Percentiles rank a stretch among this genome's conserved stretches.
phyloP scores from a whole-genome alignment of 2,888 invertebrate species.

The Gordius sp. region DNA sequence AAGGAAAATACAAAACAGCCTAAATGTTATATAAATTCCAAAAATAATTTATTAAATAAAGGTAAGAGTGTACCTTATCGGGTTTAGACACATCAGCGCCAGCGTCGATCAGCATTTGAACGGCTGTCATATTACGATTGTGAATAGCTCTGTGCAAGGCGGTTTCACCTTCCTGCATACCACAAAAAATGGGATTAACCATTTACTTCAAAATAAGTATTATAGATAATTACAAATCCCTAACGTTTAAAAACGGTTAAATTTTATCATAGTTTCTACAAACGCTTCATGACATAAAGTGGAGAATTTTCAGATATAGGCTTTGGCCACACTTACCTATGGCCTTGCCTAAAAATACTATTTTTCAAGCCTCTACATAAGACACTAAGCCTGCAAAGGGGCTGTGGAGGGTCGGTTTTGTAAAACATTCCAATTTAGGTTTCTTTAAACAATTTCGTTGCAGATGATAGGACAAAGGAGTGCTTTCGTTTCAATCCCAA shows the following conservation, averaged over 20 bases:
- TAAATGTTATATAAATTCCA: too few species aligned
- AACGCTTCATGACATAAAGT: too few species aligned
- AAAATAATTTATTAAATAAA: too few species aligned
- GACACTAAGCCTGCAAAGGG: too few species aligned
- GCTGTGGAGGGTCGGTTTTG: neutral
- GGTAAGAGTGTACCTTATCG: slow-evolving; percentile 29
- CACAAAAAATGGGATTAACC: neutral
- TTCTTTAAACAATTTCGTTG: too few species aligned
- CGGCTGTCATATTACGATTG: slow-evolving; percentile 62
- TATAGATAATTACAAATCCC: neutral
- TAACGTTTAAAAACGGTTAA: too few species aligned
- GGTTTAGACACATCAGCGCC: slow-evolving; percentile 64
- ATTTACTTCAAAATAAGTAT: slow-evolving; percentile 18
- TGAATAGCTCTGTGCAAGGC: slow-evolving; percentile 66
- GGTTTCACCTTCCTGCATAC: slow-evolving; percentile 60
- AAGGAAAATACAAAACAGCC: too few species aligned
- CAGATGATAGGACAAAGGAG: too few species aligned
- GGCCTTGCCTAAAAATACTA: neutral
- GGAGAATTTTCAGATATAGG: neutral
- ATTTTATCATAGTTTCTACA: too few species aligned
- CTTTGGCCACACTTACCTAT: neutral
- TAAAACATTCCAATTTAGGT: neutral
- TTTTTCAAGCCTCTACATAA: too few species aligned
- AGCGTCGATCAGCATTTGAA: slow-evolving; percentile 59
- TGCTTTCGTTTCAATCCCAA: too few species aligned